Evolutionary conservation across 2,113 vertebrate genomes (phyloP).

Genomic region (Mus pahari): DNA sequence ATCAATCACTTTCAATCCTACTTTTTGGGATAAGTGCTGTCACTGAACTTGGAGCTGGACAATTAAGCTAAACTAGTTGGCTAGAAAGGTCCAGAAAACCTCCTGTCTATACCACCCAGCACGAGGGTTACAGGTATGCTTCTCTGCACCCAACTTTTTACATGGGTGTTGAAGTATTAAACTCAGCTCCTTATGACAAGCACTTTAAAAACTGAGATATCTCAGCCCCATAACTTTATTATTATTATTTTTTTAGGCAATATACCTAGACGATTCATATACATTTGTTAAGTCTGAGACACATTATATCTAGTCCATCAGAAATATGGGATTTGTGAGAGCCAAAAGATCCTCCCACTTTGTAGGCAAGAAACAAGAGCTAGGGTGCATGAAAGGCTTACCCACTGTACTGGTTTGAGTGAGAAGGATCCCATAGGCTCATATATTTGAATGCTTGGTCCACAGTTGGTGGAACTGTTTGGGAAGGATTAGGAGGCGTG

Average conservation of each 20-base stretch:
- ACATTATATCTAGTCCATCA: not conserved
- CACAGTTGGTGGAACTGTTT: not conserved
- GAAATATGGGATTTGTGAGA: not conserved
- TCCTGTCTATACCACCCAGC: too few species aligned
- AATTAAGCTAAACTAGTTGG: not conserved
- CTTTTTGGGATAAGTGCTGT: not conserved
- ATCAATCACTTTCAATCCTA: not conserved
- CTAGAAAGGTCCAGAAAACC: too few species aligned
- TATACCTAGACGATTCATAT: not conserved
- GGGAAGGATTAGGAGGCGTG: not conserved
- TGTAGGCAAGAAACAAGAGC: not conserved
- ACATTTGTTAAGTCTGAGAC: not conserved
- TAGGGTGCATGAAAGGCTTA: not conserved
- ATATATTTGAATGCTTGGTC: not conserved
- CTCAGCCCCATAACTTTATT: not conserved
- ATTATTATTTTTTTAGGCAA: conserved; percentile 34
- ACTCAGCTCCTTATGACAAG: not conserved
- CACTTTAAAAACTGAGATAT: not conserved
- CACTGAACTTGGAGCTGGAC: not conserved
- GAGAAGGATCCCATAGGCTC: not conserved
- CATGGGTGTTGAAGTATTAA: not conserved
- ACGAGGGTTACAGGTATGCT: too few species aligned
- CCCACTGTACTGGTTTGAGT: not conserved
- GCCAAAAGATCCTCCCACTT: not conserved
- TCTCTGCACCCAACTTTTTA: not conserved